phyloP scores from a whole-genome alignment of 2,113 vertebrate species.

The Catharus fuscescens region DNA sequence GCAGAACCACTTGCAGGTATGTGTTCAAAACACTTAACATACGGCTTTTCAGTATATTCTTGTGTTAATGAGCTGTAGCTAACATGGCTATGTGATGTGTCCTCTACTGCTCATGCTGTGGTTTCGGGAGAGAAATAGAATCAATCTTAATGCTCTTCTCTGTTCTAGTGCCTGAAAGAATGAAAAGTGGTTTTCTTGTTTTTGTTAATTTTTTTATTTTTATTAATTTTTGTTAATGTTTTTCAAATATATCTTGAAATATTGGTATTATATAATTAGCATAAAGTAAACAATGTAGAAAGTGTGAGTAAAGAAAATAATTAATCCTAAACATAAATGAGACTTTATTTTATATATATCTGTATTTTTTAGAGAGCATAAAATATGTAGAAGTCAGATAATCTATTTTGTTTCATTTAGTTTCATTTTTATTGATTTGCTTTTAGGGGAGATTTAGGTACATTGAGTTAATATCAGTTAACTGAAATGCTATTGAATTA shows the following conservation, averaged over 20 bases:
- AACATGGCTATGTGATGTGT: not conserved
- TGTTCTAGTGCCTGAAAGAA: not conserved
- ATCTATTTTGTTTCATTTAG: not conserved
- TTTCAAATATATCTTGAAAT: not conserved
- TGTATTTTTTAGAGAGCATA: not conserved
- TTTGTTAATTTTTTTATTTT: not conserved
- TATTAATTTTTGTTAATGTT: not conserved
- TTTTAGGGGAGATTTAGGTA: not conserved
- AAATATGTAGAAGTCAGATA: not conserved
- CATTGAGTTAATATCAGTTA: not conserved
- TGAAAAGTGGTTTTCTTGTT: not conserved
- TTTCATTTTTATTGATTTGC: not conserved
- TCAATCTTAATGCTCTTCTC: not conserved
- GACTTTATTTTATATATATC: not conserved
- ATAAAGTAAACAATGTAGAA: not conserved
- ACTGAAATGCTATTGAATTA: not conserved
- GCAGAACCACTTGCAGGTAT: slow-evolving; percentile 93
- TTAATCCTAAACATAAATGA: not conserved
- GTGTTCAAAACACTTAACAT: not conserved
- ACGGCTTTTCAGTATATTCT: not conserved
- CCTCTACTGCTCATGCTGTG: not conserved
- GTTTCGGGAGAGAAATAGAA: not conserved
- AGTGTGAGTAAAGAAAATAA: not conserved
- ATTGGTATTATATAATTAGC: not conserved
- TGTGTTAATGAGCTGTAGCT: not conserved